Conservation (phyloP, 2,113 vertebrate genomes). For the Excalfactoria chinensis region DNA sequence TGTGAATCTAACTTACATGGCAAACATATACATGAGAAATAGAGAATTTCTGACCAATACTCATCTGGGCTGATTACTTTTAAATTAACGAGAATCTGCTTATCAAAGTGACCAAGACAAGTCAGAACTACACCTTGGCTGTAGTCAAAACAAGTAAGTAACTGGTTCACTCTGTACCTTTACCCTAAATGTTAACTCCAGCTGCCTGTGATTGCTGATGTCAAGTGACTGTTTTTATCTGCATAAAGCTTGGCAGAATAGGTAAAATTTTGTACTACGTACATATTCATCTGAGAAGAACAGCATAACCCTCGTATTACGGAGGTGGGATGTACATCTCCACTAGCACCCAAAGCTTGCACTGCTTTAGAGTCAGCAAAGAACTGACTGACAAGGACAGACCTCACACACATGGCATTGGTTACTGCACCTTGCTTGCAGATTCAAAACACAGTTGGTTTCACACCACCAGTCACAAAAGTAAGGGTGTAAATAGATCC, state of each 20-base stretch:
- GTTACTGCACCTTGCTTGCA: background rate
- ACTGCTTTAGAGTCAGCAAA: background rate
- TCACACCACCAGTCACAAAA: background rate
- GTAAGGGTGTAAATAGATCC: background rate
- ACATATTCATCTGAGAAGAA: background rate
- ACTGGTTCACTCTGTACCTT: background rate
- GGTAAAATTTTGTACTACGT: background rate
- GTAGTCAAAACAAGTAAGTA: background rate
- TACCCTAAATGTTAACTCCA: background rate
- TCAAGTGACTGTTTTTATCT: background rate
- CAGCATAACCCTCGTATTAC: background rate
- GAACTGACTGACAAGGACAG: rapidly evolving
- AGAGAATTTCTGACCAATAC: background rate
- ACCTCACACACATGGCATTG: background rate
- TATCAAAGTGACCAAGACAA: background rate
- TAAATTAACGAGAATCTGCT: background rate
- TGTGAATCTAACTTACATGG: background rate
- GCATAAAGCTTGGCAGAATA: background rate
- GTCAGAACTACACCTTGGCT: background rate
- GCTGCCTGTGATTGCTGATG: background rate
- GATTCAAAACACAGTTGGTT: background rate
- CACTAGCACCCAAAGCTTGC: background rate
- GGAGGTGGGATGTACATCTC: background rate
- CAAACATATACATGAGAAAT: background rate
- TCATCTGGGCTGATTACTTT: background rate